These are phyloP conservation scores for Phania funesta DNA, from an alignment of 2,888 invertebrate genomes.

Conservation along the genomic window DNA sequence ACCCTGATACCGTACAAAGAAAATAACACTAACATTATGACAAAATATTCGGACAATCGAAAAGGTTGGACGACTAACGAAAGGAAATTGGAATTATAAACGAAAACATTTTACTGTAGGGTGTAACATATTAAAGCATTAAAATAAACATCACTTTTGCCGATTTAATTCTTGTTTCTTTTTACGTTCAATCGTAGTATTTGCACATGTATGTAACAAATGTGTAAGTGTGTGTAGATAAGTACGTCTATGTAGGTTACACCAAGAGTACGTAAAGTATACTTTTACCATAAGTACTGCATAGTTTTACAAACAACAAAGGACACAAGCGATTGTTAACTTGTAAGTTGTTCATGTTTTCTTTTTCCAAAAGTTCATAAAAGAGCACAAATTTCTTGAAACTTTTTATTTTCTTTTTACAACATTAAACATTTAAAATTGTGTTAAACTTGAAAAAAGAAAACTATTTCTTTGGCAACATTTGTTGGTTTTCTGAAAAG, in stretches of 20 bases:
- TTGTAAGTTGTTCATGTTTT: neutral
- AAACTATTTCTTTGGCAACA: too few species aligned
- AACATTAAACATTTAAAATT: neutral
- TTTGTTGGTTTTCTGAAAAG: too few species aligned
- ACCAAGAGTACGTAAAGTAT: conserved; percentile 24
- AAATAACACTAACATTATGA: too few species aligned
- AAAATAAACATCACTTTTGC: neutral
- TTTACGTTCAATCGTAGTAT: neutral
- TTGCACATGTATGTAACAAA: neutral
- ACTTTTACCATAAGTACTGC: conserved; percentile 6
- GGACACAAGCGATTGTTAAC: neutral
- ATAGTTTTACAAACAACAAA: conserved; percentile 29
- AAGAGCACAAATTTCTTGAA: conserved; percentile 2
- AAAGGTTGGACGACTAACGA: too few species aligned
- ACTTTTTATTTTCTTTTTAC: neutral
- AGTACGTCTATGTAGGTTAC: conserved; percentile 33
- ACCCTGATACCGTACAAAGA: too few species aligned
- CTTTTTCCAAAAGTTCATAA: conserved; percentile 14
- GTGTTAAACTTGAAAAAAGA: conserved; percentile 1
- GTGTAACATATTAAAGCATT: neutral
- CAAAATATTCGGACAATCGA: too few species aligned
- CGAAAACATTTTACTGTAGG: neutral
- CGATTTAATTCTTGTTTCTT: neutral
- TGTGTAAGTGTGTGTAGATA: neutral
- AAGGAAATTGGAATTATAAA: neutral